Evolutionary conservation across 2,888 invertebrate species (phyloP).

Genomic region (Tenthredo scrophulariae): DNA sequence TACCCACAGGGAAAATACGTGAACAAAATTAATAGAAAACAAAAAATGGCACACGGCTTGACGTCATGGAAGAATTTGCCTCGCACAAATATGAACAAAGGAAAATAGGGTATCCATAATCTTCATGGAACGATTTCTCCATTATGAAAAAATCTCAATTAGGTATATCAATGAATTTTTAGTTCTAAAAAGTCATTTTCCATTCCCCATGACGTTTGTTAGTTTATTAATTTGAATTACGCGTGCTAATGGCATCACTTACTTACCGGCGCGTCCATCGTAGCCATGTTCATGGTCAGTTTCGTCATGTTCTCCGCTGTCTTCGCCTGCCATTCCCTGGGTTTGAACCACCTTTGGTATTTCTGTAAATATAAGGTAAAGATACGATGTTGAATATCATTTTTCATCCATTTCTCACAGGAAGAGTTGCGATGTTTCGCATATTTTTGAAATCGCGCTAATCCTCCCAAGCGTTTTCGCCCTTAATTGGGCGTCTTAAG

Average conservation of each 20-base stretch:
- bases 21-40: neutral
- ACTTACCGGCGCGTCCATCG: conserved; percentile 88
- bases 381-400: neutral
- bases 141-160: neutral
- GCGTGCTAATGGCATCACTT: conserved; percentile 80
- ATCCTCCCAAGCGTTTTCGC: neutral
- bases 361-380: conserved; percentile 79
- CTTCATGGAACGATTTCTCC: neutral
- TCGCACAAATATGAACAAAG: neutral
- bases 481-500: neutral
- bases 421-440: neutral
- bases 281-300: conserved; percentile 83
- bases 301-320: conserved; percentile 78
- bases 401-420: neutral
- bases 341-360: conserved; percentile 88
- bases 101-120: neutral
- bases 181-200: neutral
- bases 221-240: conserved; percentile 15
- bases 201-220: neutral
- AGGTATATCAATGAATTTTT: neutral
- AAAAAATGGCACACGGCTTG: neutral
- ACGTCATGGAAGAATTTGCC: neutral
- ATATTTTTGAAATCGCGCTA: neutral
- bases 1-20: neutral
- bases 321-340: conserved; percentile 80